phyloP scores from a whole-genome alignment of 2,797 vertebrate species.

The Poeciliopsis turneri region DNA sequence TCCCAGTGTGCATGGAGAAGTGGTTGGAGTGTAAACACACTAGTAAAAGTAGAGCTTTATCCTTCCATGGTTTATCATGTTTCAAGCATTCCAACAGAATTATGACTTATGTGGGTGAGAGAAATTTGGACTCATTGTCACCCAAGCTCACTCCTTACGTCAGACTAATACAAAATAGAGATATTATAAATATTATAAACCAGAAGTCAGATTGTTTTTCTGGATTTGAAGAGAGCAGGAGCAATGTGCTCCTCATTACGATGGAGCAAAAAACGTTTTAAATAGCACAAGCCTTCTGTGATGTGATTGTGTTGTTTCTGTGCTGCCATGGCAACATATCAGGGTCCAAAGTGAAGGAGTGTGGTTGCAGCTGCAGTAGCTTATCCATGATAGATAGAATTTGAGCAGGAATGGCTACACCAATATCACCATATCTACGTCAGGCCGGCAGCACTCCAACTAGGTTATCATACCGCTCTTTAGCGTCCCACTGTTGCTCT shows the following conservation, averaged over 20 bases:
- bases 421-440: neutral
- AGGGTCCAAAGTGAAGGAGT: neutral
- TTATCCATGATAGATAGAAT: neutral
- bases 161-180: neutral
- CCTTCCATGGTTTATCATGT: conserved; percentile 7
- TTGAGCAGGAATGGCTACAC: neutral
- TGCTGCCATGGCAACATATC: neutral
- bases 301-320: neutral
- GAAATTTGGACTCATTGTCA: conserved; percentile 11
- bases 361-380: neutral
- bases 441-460: neutral
- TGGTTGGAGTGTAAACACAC: neutral
- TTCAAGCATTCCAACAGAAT: conserved; percentile 10
- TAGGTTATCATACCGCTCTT: neutral
- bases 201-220: neutral
- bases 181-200: neutral
- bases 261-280: neutral
- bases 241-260: neutral
- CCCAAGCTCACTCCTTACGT: neutral
- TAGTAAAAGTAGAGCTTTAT: neutral
- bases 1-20: neutral
- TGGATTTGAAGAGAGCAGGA: neutral
- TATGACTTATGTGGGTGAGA: conserved; percentile 10
- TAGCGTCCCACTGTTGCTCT: neutral
- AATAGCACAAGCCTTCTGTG: neutral